These are phyloP conservation scores for Stictocephala bisonia DNA, from an alignment of 2,888 invertebrate genomes.

Conservation along the genomic window DNA sequence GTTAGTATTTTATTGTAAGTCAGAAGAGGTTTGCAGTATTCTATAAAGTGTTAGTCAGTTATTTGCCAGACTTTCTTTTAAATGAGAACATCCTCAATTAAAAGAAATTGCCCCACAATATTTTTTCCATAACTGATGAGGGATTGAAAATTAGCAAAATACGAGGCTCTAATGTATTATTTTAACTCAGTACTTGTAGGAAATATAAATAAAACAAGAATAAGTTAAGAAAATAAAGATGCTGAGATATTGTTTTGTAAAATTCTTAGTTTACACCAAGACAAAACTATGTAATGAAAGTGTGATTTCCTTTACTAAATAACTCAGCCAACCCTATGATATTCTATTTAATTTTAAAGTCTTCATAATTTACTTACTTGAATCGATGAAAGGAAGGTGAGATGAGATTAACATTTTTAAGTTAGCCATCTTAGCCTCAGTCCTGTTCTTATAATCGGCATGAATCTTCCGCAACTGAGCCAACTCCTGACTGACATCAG, in stretches of 20 bases:
- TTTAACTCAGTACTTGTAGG: no score
- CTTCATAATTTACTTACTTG: conserved; percentile 51
- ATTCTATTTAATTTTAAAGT: background rate
- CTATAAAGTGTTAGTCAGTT: no score
- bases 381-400: conserved; percentile 56
- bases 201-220: background rate
- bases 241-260: background rate
- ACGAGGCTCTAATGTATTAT: no score
- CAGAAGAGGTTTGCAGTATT: no score
- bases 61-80: no score
- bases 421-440: conserved; percentile 47
- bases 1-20: no score
- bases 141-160: no score
- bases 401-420: conserved; percentile 50
- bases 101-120: no score
- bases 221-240: background rate
- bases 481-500: conserved; percentile 44
- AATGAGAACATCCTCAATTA: no score
- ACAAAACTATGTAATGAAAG: background rate
- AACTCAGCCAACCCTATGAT: background rate
- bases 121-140: no score
- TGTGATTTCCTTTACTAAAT: no score
- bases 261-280: background rate
- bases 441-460: conserved; percentile 44
- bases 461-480: conserved; percentile 31